Evolutionary conservation across 1,140 invertebrate species (phyloP).

Genomic region (Caerostris darwini): DNA sequence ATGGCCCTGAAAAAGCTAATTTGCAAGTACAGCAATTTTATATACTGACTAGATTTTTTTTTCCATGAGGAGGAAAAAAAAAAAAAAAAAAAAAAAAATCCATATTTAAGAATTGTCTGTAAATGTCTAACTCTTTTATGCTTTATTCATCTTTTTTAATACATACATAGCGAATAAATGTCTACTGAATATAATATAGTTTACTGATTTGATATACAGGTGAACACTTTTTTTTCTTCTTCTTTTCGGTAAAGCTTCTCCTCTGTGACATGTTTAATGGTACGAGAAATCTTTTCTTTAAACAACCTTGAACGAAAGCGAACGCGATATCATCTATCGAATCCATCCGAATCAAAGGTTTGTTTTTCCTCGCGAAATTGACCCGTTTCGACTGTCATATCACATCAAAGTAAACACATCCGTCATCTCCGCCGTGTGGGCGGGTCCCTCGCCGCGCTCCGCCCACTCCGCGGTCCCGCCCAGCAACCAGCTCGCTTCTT

Average conservation of each 20-base stretch:
- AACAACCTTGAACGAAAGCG: slow-evolving; percentile 45
- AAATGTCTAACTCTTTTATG: too few species aligned
- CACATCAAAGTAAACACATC: slow-evolving; percentile 63
- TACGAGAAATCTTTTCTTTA: slow-evolving; percentile 35
- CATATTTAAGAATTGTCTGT: too few species aligned
- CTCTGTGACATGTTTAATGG: slow-evolving; percentile 27
- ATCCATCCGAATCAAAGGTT: slow-evolving; percentile 61
- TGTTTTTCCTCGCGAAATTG: slow-evolving; percentile 49
- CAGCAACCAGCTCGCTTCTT: background rate
- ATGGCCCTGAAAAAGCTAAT: too few species aligned
- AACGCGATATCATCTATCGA: slow-evolving; percentile 37
- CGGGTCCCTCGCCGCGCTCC: background rate
- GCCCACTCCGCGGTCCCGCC: background rate
- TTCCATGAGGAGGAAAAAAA: too few species aligned
- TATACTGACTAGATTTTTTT: too few species aligned
- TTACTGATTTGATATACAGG: slow-evolving; percentile 23
- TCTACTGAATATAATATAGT: background rate
- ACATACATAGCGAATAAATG: too few species aligned
- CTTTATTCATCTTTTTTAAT: too few species aligned
- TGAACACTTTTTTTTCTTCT: background rate
- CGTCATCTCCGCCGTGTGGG: background rate
- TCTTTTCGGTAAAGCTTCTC: background rate
- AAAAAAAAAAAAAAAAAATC: too few species aligned
- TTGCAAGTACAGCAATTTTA: too few species aligned
- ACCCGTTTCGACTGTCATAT: slow-evolving; percentile 64